Evolutionary conservation across 2,113 vertebrate species (phyloP), one percentile per base, ranked within the genome.

Genomic region (Neolamprologus ventralis): DNA sequence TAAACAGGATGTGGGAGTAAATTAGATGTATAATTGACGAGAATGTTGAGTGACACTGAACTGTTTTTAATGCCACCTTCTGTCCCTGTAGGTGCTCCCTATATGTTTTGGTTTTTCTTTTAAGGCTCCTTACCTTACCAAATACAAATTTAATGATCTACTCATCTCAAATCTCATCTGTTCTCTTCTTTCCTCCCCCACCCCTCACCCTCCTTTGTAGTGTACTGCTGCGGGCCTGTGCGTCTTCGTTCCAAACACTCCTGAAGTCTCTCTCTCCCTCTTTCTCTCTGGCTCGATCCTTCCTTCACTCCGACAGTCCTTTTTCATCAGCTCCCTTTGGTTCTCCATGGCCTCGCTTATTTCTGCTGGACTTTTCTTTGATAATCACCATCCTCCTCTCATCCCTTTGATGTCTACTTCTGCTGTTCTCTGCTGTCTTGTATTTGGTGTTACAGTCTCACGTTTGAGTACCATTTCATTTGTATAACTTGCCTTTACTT

Each of bases 151-250:
- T 82, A 17, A 14, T 7, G 16, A 82, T 86, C 31, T 87, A 11
- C 51, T 80, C 23, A 63, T 82, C 33, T 91, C 21, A 89, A 86
- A 89, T 88, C 86, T 89, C 26, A 88, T 94, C 71, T 92, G 68
- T 96, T 89, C 54, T 90, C 86, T 81, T 91, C 68, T 91, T 47
- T 85, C 14, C 79, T 45, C 91, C 88, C 79, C 82, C 9, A 49
- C 84, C 92, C 91, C 42, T 0, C 85, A 9, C 91, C 91, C 94
- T 89, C 19, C 92, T 96, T 85, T 96, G 58, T 97, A 99, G 98
- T 98, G 93, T 98, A 98, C 94, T 99, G 98, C 97, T 99, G 98
- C 94, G 97, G 97, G 45, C 97, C 98, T 91, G 97, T 99, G 94
- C 97, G 96, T 93, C 94, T 97, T 90, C 97, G 96, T 54, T 92